phyloP scores from a whole-genome alignment of 1,140 invertebrate genomes.

The Brachionus rubens region DNA sequence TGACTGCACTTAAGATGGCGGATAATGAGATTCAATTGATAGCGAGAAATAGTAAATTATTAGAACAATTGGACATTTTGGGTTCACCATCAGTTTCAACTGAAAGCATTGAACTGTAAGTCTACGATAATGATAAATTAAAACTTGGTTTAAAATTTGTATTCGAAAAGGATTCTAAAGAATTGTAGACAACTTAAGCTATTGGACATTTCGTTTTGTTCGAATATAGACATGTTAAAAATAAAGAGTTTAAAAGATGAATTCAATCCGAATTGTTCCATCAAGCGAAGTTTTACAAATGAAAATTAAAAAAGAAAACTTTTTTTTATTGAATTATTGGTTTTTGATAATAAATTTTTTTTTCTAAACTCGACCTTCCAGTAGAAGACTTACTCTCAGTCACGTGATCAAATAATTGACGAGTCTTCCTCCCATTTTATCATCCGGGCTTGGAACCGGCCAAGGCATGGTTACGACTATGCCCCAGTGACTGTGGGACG shows the following conservation, averaged over 20 bases:
- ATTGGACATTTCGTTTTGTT: constrained; percentile 44
- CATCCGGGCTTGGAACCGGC: no score
- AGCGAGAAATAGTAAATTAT: not conserved
- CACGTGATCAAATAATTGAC: no score
- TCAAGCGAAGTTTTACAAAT: constrained; percentile 36
- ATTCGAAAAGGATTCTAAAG: not conserved
- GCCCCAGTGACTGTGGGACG: no score
- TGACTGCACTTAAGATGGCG: constrained; percentile 16
- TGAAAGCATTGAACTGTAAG: constrained; percentile 11
- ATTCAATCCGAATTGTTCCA: constrained; percentile 9
- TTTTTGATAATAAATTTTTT: no score
- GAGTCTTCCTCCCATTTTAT: no score
- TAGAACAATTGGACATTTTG: constrained; percentile 35
- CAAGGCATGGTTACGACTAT: no score
- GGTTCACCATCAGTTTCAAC: constrained; percentile 24
- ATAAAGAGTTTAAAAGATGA: not conserved
- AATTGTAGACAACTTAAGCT: not conserved
- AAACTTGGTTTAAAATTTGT: not conserved
- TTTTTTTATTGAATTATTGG: no score
- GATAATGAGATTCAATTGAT: constrained; percentile 2
- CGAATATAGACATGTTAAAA: not conserved
- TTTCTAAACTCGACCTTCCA: no score
- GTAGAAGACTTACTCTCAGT: no score
- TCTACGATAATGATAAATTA: not conserved
- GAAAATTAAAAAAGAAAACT: no score